These are phyloP conservation scores for Pelecanoides urinatrix DNA, from an alignment of 2,113 vertebrate species.

Conservation along the genomic window DNA sequence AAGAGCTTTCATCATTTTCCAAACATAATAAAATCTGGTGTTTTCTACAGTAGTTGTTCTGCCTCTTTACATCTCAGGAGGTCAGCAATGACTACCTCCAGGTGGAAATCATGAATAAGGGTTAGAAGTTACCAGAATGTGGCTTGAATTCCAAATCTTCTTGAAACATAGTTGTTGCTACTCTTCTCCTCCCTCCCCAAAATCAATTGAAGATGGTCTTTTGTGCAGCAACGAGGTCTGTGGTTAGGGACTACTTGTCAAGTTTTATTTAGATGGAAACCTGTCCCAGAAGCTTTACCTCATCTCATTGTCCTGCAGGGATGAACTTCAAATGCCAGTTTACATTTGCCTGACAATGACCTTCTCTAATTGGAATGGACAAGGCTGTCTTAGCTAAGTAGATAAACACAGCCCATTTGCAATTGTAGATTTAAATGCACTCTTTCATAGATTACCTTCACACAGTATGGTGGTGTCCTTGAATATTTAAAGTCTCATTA, in stretches of 20 bases:
- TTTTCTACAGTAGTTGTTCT: neutral
- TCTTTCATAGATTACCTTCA: neutral
- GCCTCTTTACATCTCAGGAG: neutral
- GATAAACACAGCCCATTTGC: slow-evolving; percentile 33
- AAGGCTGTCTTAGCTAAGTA: slow-evolving; percentile 31
- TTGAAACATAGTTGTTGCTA: neutral
- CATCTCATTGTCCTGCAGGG: slow-evolving; percentile 42
- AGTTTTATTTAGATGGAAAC: slow-evolving; percentile 39
- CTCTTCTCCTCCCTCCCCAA: neutral
- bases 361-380: slow-evolving; percentile 41
- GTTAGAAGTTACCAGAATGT: neutral
- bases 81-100: neutral
- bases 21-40: neutral
- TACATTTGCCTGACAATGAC: slow-evolving; percentile 24
- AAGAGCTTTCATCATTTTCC: neutral
- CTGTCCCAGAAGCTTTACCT: slow-evolving; percentile 36
- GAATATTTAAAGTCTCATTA: slow-evolving; percentile 20
- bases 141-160: slow-evolving; percentile 10
- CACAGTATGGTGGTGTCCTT: neutral
- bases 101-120: neutral
- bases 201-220: slow-evolving; percentile 25
- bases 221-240: neutral
- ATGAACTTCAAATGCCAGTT: slow-evolving; percentile 52
- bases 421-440: slow-evolving; percentile 25
- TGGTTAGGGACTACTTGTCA: slow-evolving; percentile 37